Percentiles rank a stretch among this genome's conserved stretches.
phyloP scores from a whole-genome alignment of 2,797 vertebrate genomes.

The Knipowitschia caucasica region DNA sequence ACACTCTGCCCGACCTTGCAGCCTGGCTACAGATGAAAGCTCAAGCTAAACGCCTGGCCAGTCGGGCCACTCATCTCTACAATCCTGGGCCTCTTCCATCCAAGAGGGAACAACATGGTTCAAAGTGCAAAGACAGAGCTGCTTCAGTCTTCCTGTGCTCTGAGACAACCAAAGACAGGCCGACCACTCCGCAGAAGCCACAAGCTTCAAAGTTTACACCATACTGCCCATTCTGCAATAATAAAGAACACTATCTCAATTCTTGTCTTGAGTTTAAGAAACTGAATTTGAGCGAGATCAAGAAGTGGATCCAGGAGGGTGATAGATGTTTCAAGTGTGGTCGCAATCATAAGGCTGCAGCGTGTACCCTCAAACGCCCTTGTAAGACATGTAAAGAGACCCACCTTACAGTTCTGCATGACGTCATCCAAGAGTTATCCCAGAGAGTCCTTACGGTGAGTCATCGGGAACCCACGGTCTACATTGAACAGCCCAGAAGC shows the following conservation, averaged over 20 bases:
- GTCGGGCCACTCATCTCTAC: background rate
- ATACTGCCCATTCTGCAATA: background rate
- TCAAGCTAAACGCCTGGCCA: too few relatives aligned
- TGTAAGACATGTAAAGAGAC: conserved; percentile 33
- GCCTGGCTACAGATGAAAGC: background rate
- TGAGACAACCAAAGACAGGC: background rate
- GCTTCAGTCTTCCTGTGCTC: background rate
- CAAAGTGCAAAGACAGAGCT: background rate
- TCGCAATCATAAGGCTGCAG: conserved; percentile 6
- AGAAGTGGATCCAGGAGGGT: conserved; percentile 13
- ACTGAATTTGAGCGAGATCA: too few relatives aligned
- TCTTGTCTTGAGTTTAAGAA: background rate
- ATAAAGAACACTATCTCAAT: background rate
- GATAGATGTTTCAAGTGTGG: conserved; percentile 28
- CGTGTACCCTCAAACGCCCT: conserved; percentile 27
- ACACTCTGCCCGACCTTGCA: background rate
- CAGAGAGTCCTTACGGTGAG: conserved; percentile 21
- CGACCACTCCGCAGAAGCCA: background rate
- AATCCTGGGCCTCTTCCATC: background rate
- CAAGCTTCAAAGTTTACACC: background rate
- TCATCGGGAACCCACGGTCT: background rate
- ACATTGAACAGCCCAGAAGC: conserved; percentile 22
- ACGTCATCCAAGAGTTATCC: conserved; percentile 10
- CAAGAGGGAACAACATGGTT: background rate
- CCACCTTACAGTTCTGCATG: conserved; percentile 31